Conservation (phyloP, 2,888 invertebrate species). For the Mantis religiosa region DNA sequence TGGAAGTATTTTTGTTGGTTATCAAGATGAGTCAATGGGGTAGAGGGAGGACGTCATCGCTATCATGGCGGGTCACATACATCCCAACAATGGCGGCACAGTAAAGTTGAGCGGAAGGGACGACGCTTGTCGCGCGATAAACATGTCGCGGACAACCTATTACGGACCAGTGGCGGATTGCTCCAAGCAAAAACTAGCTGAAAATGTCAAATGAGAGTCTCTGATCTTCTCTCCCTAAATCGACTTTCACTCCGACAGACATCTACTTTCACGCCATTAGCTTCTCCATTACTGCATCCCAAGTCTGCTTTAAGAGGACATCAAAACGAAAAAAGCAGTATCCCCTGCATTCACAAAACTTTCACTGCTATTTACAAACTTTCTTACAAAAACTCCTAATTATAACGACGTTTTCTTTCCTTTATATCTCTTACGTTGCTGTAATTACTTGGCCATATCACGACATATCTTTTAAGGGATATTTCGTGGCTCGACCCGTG, state of each 20-base stretch:
- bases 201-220: neutral
- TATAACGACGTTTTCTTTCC: no score
- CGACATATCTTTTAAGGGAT: no score
- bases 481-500: no score
- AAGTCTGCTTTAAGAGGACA: no score
- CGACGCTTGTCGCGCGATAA: neutral
- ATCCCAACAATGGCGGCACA: neutral
- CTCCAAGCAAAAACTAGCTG: neutral
- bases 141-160: neutral
- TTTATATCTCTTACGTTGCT: no score
- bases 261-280: neutral
- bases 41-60: neutral
- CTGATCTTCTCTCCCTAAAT: neutral
- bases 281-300: no score
- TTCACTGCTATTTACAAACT: no score
- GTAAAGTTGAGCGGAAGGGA: neutral
- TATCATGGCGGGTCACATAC: neutral
- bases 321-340: no score
- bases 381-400: no score
- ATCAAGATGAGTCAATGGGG: neutral
- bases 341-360: no score
- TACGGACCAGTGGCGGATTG: neutral
- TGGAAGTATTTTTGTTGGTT: neutral
- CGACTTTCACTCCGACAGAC: neutral
- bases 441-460: no score